phyloP scores from a whole-genome alignment of 2,888 invertebrate genomes.

The Mythimna impura region DNA sequence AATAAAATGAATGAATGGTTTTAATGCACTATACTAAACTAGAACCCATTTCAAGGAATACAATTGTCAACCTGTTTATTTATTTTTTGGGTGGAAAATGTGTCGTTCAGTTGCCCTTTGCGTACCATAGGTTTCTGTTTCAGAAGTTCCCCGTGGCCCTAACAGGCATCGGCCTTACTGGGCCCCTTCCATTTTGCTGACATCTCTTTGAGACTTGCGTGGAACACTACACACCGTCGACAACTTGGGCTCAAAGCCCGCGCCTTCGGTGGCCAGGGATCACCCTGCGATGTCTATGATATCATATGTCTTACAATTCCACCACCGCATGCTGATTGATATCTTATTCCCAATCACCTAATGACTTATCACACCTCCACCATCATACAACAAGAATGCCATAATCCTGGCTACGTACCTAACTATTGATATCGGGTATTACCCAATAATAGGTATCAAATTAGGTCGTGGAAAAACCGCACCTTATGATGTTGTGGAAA shows the following conservation, averaged over 20 bases:
- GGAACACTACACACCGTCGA: no score
- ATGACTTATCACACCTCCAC: background rate
- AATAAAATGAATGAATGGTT: background rate
- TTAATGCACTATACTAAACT: background rate
- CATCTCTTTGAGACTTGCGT: no score
- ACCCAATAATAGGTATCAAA: slow-evolving; percentile 11
- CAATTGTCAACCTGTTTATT: background rate
- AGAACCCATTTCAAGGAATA: no score
- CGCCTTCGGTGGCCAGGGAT: no score
- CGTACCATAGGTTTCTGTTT: no score
- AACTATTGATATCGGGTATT: slow-evolving; percentile 10
- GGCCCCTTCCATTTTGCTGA: no score
- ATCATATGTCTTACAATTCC: background rate
- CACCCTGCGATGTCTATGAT: no score
- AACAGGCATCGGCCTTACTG: no score
- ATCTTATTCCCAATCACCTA: background rate
- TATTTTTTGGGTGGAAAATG: no score
- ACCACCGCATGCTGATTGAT: background rate
- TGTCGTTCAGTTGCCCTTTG: background rate
- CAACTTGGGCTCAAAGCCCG: no score
- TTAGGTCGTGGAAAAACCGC: slow-evolving; percentile 36
- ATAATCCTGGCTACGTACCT: background rate
- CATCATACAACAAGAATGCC: background rate
- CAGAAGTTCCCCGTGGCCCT: no score
- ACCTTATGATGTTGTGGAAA: slow-evolving; percentile 6